Evolutionary conservation across 2,888 invertebrate genomes (phyloP), one percentile per base, ranked within the genome.

Genomic region (Globia sparganii): DNA sequence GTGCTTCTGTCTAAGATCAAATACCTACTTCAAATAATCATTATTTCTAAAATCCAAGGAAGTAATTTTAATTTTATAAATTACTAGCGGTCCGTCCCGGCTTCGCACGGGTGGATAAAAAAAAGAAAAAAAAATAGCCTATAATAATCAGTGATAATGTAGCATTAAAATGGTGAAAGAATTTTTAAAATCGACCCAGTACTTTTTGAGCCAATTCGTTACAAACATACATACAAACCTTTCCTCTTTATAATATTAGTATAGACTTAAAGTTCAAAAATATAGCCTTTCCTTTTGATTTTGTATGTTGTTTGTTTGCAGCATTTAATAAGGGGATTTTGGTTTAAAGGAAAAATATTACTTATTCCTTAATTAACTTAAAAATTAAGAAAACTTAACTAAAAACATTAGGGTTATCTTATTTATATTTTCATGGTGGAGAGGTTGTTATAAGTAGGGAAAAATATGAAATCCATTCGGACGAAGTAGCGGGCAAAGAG

Each of bases 11-110:
- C 28, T 25, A 66, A 31, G 15, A 66, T 66, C 8, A 46, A 46
- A 66, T 46, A 25, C n/a, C n/a, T n/a, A n/a, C 46, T 67, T 46
- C 66, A 28, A 66, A 46, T 28, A 21, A 66, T 43, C 3, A 66
- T 21, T 43, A 43, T 28, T 43, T 43, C 43, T 65, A 65, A 43
- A 65, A 65, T 65, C 28, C 43, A 21, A 65, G n/a, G 5, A 65
- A 43, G 18, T 49, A 49, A n/a, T n/a, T 64, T 40, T 8, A 6
- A 25, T 13, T 13, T 25, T 25, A 13, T 62, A 13, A 61, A 3
- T 34, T 64, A n/a, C 37, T n/a, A n/a, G n/a, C n/a, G n/a, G n/a
- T n/a, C n/a, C n/a, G n/a, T n/a, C n/a, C n/a, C n/a, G n/a, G n/a
- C n/a, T n/a, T n/a, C n/a, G n/a, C n/a, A n/a, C n/a, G n/a, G n/a